Conservation (phyloP, 35 echinoderm and acorn worm genomes). For the Antedon bifida region DNA sequence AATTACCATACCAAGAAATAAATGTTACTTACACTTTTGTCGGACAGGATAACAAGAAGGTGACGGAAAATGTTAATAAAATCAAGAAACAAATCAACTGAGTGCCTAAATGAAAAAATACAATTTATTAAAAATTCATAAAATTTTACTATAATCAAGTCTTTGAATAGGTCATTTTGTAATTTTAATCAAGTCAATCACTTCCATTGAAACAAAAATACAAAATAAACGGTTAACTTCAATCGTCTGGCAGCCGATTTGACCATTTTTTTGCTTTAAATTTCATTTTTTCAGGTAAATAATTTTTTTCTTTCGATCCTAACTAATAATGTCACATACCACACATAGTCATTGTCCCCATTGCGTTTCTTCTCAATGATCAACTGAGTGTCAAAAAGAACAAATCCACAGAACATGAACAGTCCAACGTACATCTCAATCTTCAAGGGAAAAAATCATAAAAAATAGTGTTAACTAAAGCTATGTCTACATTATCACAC, state of each 20-base stretch:
- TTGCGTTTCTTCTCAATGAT: slow-evolving; percentile 89
- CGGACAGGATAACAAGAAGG: slow-evolving; percentile 71
- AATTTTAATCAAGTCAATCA: no score
- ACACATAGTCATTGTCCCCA: slow-evolving; percentile 89
- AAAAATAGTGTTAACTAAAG: not conserved
- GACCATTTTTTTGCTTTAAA: no score
- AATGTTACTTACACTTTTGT: slow-evolving; percentile 35
- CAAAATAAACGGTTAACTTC: no score
- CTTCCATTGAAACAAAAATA: no score
- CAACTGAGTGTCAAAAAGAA: slow-evolving; percentile 93
- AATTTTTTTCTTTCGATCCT: no score
- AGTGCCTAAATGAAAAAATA: slow-evolving; percentile 46
- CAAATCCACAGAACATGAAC: slow-evolving; percentile 82
- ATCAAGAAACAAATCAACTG: slow-evolving; percentile 87
- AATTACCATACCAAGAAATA: no score
- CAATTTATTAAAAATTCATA: no score
- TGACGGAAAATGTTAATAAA: slow-evolving; percentile 97
- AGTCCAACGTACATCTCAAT: slow-evolving; percentile 82
- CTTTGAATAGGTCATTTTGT: no score
- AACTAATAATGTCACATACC: slow-evolving; percentile 31
- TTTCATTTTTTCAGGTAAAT: no score
- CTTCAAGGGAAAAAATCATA: slow-evolving; percentile 21
- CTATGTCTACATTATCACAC: no score
- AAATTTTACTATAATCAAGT: no score
- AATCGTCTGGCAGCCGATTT: no score